These are phyloP conservation scores for Acrobasis repandana DNA, from an alignment of 2,888 invertebrate genomes.

Conservation along the genomic window DNA sequence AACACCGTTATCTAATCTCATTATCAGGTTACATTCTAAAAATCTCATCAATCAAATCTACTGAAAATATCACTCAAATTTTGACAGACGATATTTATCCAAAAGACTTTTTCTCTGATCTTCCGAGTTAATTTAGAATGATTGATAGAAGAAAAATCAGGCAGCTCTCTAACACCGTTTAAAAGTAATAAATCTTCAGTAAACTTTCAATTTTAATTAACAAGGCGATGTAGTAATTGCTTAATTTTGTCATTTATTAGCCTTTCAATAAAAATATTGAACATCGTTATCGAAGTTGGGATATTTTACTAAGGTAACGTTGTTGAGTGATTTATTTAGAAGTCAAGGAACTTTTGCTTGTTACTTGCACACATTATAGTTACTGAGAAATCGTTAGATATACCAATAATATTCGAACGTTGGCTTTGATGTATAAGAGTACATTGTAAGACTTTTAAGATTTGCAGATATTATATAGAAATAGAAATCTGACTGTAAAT, in stretches of 20 bases:
- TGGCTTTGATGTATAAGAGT: too few species aligned
- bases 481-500: too few species aligned
- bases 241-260: conserved; percentile 38
- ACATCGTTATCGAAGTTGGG: not conserved
- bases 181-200: conserved; percentile 45
- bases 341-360: too few species aligned
- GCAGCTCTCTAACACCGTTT: conserved; percentile 23
- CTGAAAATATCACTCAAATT: conserved; percentile 24
- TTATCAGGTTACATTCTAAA: conserved; percentile 7
- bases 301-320: not conserved
- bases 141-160: conserved; percentile 53
- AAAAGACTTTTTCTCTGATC: conserved; percentile 44
- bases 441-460: too few species aligned
- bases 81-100: conserved; percentile 28
- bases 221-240: conserved; percentile 42
- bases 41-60: conserved; percentile 37
- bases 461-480: too few species aligned
- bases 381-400: not conserved
- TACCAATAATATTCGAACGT: not conserved
- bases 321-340: not conserved
- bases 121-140: conserved; percentile 56
- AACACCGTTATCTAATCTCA: conserved; percentile 18
- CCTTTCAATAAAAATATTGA: not conserved
- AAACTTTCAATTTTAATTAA: conserved; percentile 30
- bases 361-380: too few species aligned